Evolutionary conservation across 2,888 invertebrate species (phyloP), one percentile per base, ranked within the genome.

Genomic region (Hirtodrosophila trivittata): DNA sequence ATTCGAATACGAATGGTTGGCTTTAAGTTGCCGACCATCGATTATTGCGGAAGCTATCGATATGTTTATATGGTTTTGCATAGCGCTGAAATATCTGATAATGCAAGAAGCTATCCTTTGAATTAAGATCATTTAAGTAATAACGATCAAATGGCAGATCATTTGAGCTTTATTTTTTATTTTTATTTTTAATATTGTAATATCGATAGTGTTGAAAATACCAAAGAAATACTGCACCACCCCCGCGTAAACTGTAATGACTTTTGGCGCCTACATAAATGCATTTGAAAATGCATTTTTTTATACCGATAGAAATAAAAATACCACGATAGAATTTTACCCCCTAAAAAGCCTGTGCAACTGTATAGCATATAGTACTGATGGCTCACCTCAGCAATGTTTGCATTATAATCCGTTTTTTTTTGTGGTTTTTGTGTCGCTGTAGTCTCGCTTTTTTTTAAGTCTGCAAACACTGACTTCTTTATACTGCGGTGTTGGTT

Each of bases 1-100:
- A 70, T 72, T 72, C 75, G 75, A 71, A 71, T 71, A 68, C 72
- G 72, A 72, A 74, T 72, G 54, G 56, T 50, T 68, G 42, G 45
- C 43, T 63, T 57, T 73, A 37, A 46, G 57, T 52, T 72, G 60
- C 47, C 18, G 16, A 32, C 49, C 49, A 55, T 25, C 66, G 70
- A 72, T 72, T 66, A 30, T 33, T 52, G 32, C 37, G 13, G 41
- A 13, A 16, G 28, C 30, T 70, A 70, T 71, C 71, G 68, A 70
- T 69, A 71, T 14, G 16, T 58, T 46, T 33, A 0, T 4, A 9
- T 13, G 33, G 5, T 1, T 30, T 7, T 30, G 30, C 25, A n/a
- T n/a, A n/a, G n/a, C n/a, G n/a, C n/a, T n/a, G n/a, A n/a, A n/a
- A n/a, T n/a, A n/a, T n/a, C n/a, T n/a, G n/a, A n/a, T n/a, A n/a